Percentiles rank a stretch among this genome's conserved stretches.
Evolutionary conservation across 2,888 invertebrate genomes (phyloP).

Genomic region (Drosophila pseudotalamancana): DNA sequence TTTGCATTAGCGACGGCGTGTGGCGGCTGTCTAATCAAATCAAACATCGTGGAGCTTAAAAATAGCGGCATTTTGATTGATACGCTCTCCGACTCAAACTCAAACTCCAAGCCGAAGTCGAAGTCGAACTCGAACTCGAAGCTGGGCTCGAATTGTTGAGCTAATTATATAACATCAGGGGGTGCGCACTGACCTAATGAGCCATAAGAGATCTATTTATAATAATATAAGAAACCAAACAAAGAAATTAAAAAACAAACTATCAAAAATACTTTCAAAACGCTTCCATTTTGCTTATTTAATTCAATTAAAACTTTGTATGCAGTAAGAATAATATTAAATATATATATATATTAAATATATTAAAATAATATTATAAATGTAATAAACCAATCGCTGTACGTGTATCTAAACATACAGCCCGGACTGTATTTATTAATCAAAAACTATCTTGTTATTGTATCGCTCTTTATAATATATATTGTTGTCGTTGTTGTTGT

Average conservation of each 20-base stretch:
- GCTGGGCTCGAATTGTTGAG: constrained; percentile 8
- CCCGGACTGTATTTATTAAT: constrained; percentile 64
- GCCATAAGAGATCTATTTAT: constrained; percentile 56
- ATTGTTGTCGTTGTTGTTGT: constrained; percentile 29
- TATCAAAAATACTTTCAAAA: constrained; percentile 56
- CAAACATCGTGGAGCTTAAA: constrained; percentile 63
- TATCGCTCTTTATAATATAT: constrained; percentile 12
- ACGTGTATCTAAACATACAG: constrained; percentile 36
- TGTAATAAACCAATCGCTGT: no score
- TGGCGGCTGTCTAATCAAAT: constrained; percentile 74
- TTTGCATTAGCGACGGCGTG: constrained; percentile 65
- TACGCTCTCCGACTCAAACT: constrained; percentile 33
- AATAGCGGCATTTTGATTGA: constrained; percentile 73
- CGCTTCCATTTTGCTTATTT: constrained; percentile 19
- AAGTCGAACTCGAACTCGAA: not conserved
- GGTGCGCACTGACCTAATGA: constrained; percentile 66
- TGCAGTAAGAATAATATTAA: no score
- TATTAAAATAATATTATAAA: constrained; percentile 4
- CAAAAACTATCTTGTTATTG: constrained; percentile 73
- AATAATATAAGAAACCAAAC: constrained; percentile 13
- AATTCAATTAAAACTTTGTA: constrained; percentile 2
- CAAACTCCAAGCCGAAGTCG: constrained; percentile 12
- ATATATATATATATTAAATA: no score
- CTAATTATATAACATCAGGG: constrained; percentile 66
- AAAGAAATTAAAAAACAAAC: constrained; percentile 14